Percentiles rank a stretch among this genome's conserved stretches.
phyloP scores from a whole-genome alignment of 2,113 vertebrate species.

The Tupaia chinensis region DNA sequence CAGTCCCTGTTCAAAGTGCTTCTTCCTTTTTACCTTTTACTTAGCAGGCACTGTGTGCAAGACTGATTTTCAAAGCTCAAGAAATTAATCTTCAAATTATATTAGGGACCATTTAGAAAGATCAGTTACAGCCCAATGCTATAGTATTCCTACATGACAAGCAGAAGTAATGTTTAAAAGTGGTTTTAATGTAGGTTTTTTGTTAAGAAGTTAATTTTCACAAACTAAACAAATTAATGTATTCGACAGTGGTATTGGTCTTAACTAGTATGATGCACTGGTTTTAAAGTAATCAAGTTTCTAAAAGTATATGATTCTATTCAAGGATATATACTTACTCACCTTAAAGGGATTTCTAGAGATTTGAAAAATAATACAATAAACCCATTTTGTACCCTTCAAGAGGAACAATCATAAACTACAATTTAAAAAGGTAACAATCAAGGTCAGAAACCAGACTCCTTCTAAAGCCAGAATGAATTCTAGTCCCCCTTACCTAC shows the following conservation, averaged over 20 bases:
- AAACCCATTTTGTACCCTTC: conserved; percentile 13
- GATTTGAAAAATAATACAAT: conserved; percentile 7
- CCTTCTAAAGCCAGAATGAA: background rate
- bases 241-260: conserved; percentile 40
- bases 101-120: conserved; percentile 40
- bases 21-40: conserved; percentile 30
- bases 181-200: background rate
- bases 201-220: conserved; percentile 34
- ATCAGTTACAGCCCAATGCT: conserved; percentile 30
- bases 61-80: conserved; percentile 50
- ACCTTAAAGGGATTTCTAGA: conserved; percentile 33
- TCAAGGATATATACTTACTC: background rate
- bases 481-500: background rate
- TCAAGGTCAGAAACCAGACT: background rate
- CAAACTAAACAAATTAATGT: conserved; percentile 14
- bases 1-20: background rate
- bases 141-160: conserved; percentile 17
- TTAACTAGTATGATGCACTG: background rate
- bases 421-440: conserved; percentile 1
- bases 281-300: conserved; percentile 14
- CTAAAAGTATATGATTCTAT: conserved; percentile 10
- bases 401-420: background rate
- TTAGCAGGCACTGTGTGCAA: background rate
- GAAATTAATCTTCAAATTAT: conserved; percentile 45
- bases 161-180: conserved; percentile 35